A percentile compares a stretch with the other conserved stretches of the same genome.
Evolutionary conservation across 1,140 invertebrate species (phyloP).

Genomic region (Diorhabda carinulata): DNA sequence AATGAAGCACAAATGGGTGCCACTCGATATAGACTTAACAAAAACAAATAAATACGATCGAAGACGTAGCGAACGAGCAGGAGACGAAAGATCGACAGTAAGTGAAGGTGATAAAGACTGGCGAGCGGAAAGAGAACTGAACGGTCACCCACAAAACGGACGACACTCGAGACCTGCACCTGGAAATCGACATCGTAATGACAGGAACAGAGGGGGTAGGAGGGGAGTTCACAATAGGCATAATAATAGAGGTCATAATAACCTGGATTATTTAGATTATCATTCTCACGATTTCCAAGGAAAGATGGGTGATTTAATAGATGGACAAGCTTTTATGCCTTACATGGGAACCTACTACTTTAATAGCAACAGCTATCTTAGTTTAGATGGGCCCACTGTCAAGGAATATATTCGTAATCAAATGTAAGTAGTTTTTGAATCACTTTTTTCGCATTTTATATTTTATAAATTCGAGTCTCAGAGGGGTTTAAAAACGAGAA

Average conservation of each 20-base stretch:
- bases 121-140: slow-evolving; percentile 33
- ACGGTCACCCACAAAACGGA: slow-evolving; percentile 17
- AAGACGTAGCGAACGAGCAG: slow-evolving; percentile 25
- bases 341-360: slow-evolving; percentile 62
- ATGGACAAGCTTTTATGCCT: slow-evolving; percentile 48
- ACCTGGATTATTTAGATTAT: slow-evolving; percentile 50
- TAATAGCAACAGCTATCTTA: slow-evolving; percentile 52
- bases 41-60: slow-evolving; percentile 46
- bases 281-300: slow-evolving; percentile 45
- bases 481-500: no score
- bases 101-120: slow-evolving; percentile 44
- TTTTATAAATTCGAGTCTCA: no score
- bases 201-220: slow-evolving; percentile 39
- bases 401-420: slow-evolving; percentile 80
- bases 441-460: no score
- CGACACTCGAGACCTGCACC: slow-evolving; percentile 36
- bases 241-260: slow-evolving; percentile 36
- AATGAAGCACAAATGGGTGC: slow-evolving; percentile 73
- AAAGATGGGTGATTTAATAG: slow-evolving; percentile 19
- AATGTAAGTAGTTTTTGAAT: slow-evolving; percentile 60
- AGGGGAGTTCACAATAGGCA: slow-evolving; percentile 36
- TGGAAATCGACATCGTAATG: slow-evolving; percentile 34
- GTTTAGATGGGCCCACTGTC: slow-evolving; percentile 56
- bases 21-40: slow-evolving; percentile 64
- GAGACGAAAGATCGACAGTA: slow-evolving; percentile 42